A percentile compares a stretch with the other conserved stretches of the same genome.
Conservation (phyloP, 1,140 invertebrate genomes). For the Drosophila triauraria region DNA sequence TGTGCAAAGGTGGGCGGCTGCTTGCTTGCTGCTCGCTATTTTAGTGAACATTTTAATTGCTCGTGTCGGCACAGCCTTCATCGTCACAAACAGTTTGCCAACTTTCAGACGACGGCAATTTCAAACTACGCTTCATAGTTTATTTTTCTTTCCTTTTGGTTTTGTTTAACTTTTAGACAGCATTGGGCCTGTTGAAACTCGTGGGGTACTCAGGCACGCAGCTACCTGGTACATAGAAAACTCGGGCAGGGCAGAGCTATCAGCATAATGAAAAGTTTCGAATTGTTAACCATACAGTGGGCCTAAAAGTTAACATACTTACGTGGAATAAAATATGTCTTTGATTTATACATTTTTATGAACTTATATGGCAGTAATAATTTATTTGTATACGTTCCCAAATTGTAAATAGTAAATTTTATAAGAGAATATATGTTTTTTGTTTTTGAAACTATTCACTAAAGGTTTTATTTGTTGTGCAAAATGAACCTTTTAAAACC, state of each 20-base stretch:
- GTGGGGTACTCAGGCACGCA: constrained; percentile 33
- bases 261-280: constrained; percentile 80
- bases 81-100: constrained; percentile 59
- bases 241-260: constrained; percentile 42
- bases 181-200: constrained; percentile 44
- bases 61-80: constrained; percentile 64
- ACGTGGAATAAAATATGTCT: neutral
- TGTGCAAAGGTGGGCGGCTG: constrained; percentile 20
- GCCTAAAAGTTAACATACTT: constrained; percentile 15
- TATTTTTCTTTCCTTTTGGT: constrained; percentile 25
- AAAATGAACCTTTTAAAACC: neutral
- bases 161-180: constrained; percentile 62
- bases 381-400: neutral
- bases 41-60: constrained; percentile 73
- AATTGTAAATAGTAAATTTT: neutral
- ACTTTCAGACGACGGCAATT: constrained; percentile 65
- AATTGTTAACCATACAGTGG: constrained; percentile 72
- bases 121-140: constrained; percentile 55
- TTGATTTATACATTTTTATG: neutral
- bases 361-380: no score
- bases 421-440: neutral
- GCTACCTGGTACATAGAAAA: constrained; percentile 36
- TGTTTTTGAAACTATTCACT: neutral
- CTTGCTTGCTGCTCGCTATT: constrained; percentile 25
- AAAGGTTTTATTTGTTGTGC: no score